Base-by-base conservation (phyloP, 2,888 invertebrate species). In the Miltochrista miniata region DNA sequence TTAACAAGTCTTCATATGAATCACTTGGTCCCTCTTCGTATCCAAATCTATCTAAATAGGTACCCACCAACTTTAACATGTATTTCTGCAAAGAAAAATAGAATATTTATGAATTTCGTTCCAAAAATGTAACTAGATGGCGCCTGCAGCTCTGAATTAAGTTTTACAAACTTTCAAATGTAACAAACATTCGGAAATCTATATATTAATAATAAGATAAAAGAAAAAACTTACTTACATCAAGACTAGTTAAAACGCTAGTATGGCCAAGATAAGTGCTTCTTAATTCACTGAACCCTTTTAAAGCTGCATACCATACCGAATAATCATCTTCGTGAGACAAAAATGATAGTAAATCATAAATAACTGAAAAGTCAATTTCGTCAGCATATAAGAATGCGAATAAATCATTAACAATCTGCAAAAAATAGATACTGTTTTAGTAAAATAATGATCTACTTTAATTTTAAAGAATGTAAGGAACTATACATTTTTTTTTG, bases 361-460 rank as follows among this genome's bases (percentile, higher is more conserved):
- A 85, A 0, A 95, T 92, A 0, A 88, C 72, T 0, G 83, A 75
- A 63, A 96, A 96, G 1, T 87, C 65, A 0, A 95, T 77, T 52
- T 91, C 74, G 39, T 93, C 93, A 1, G 94, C 93, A 48, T 94
- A 92, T 1, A 95, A 93, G 18, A 96, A 87, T 45, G 95, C 94
- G 31, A 96, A 91, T 1, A 95, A 85, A 81, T 98, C 98, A 64
- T 97, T 96, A 1, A 98, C 92, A 38, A 95, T 89, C 90, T 93
- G 78, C 24, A 44, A 49, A 11, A 13, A 33, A 29, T 12, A 24
- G 8, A 24, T 24, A 5, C 5, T 24, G n/a, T n/a, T n/a, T n/a
- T n/a, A n/a, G n/a, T n/a, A n/a, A n/a, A n/a, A n/a, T n/a, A n/a
- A n/a, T n/a, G n/a, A n/a, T n/a, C n/a, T n/a, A n/a, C n/a, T n/a